Base-by-base conservation (phyloP, 2,797 vertebrate species). In the Lagocephalus sceleratus region DNA sequence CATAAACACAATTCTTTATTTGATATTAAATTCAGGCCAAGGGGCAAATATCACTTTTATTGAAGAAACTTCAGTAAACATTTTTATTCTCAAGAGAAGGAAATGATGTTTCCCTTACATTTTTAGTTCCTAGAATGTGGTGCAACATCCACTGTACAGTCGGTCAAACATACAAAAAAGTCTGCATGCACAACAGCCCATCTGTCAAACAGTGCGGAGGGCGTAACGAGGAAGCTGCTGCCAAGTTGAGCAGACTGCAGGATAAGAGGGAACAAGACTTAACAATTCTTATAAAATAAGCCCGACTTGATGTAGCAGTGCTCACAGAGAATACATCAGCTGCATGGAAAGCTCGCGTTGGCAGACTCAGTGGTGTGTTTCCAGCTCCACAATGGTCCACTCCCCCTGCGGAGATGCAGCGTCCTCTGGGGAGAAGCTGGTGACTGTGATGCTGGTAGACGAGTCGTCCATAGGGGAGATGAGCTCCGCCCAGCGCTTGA, bases 311-410 rank as follows among this genome's bases (percentile, higher is more conserved):
- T 48, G 53, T 32, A 46, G 53, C 47, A 41, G 47, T 2, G 20
- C 42, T 66, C 25, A 63, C 51, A 53, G 60, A 60, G 64, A 64
- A 63, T 49, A 65, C 50, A 44, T 58, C 12, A 45, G 46, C 55
- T 60, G 66, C 66, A 59, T 20, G 2, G 42, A 54, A 60, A 63
- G 47, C 16, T 60, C 35, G 60, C 48, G 48, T 63, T 42, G 54
- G 60, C 75, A 63, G 62, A 50, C 61, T 94, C 92, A 99, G 78
- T 99, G 97, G 84, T 98, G 95, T 6, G 97, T 99, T 90, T 99
- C 97, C 82, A 98, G 89, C 81, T 99, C 95, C 75, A 98, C 93
- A 54, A 98, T 99, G 87, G 96, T 99, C 96, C 97, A 99, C 86
- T 99, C 96, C 54, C 95, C 97, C 82, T 97, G 95, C 21, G 96